Base-by-base conservation (phyloP, 2,797 vertebrate genomes). In the Brachyalestes nurse region DNA sequence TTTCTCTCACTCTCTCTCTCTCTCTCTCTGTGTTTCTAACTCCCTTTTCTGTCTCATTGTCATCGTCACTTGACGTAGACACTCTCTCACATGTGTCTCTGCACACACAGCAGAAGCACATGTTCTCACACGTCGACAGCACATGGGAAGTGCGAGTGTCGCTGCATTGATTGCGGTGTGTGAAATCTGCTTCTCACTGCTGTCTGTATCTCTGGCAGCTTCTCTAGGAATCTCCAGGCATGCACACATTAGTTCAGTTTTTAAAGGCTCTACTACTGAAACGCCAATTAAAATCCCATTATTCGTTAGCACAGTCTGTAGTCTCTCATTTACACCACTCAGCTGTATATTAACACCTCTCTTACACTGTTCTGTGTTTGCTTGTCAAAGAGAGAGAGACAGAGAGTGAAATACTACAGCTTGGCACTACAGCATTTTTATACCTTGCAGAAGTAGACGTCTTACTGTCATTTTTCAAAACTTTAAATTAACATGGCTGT, bases 71-170 rank as follows among this genome's bases (percentile, higher is more conserved):
- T 23, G 16, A 45, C 45, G 72, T 66, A 65, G 55, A n/a, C 69
- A 53, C 72, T 40, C 34, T 62, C 64, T 65, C 60, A 60, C 21
- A 5, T 34, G 47, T 9, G 8, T 65, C 65, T 83, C 38, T 78
- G 45, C 16, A 34, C 71, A 69, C 65, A 40, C 57, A 74, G 72
- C 71, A 73, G 47, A 60, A 77, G 74, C 79, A 86, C 79, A 69
- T 82, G 77, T 82, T 84, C 21, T 84, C 85, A 80, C 85, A 82
- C 82, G 25, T 70, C 1, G 73, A 55, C 21, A 58, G 69, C 69
- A 57, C 70, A 74, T 38, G 55, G 62, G 73, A 80, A 74, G 80
- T 71, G 85, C 40, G 47, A 84, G 77, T 83, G 78, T 25, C 75
- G 16, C 82, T 65, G 76, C 75, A 80, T 79, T 77, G 79, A 83